Conservation (phyloP, 2,888 invertebrate genomes). For the Tyria jacobaeae region DNA sequence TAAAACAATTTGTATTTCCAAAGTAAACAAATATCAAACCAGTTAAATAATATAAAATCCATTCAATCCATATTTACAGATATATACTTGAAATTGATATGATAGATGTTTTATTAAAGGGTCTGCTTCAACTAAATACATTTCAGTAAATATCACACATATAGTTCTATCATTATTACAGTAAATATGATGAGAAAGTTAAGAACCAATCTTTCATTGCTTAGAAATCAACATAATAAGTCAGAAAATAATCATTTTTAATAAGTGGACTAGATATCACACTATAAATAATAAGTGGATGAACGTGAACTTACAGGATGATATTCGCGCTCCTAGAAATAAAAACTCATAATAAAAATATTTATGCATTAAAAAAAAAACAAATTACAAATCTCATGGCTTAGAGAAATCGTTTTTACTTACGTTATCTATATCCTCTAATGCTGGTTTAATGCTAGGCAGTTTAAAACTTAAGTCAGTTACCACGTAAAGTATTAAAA, state of each 20-base stretch:
- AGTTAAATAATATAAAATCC: too few relatives aligned
- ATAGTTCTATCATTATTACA: too few relatives aligned
- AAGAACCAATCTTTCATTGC: too few relatives aligned
- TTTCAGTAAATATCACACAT: too few relatives aligned
- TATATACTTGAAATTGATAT: too few relatives aligned
- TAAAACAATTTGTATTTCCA: too few relatives aligned
- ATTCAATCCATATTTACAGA: too few relatives aligned
- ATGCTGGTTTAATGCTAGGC: constrained; percentile 84
- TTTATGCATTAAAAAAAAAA: background rate
- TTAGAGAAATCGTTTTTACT: constrained; percentile 54
- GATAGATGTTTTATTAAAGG: too few relatives aligned
- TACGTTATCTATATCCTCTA: constrained; percentile 87
- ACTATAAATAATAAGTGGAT: background rate
- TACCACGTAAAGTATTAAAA: constrained; percentile 89
- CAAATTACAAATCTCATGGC: constrained; percentile 1
- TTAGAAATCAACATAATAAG: too few relatives aligned
- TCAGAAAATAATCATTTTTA: background rate
- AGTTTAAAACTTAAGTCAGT: constrained; percentile 88
- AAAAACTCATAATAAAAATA: background rate
- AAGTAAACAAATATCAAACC: too few relatives aligned
- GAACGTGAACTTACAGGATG: background rate
- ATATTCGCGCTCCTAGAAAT: background rate
- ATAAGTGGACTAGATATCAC: background rate
- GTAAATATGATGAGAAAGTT: too few relatives aligned
- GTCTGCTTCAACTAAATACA: too few relatives aligned